Evolutionary conservation across 2,797 vertebrate species (phyloP).

Genomic region (Etheostoma nigrum): DNA sequence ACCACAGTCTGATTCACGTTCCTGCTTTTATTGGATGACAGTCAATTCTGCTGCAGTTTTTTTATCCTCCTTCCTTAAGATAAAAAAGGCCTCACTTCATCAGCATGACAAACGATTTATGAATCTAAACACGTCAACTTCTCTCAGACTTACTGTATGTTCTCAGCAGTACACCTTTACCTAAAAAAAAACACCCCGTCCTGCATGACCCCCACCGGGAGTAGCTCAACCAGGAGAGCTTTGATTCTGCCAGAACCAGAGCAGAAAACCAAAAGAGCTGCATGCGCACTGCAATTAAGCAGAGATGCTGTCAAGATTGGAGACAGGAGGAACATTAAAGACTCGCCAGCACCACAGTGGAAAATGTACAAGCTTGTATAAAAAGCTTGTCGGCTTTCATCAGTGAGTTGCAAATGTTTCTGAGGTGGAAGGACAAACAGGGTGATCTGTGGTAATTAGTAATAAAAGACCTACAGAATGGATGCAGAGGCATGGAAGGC

Average conservation of each 20-base stretch:
- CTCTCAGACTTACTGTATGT: slow-evolving; percentile 31
- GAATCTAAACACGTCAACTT: slow-evolving; percentile 38
- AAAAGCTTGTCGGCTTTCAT: slow-evolving; percentile 59
- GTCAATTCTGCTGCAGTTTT: slow-evolving; percentile 43
- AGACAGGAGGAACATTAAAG: slow-evolving; percentile 64
- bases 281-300: slow-evolving; percentile 60
- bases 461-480: not conserved
- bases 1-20: slow-evolving; percentile 45
- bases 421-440: slow-evolving; percentile 35
- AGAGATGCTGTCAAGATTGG: slow-evolving; percentile 37
- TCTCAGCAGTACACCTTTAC: slow-evolving; percentile 19
- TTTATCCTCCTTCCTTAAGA: not conserved
- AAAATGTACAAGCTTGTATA: slow-evolving; percentile 30
- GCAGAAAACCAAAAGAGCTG: slow-evolving; percentile 46
- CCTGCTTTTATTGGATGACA: slow-evolving; percentile 48
- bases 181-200: slow-evolving; percentile 1
- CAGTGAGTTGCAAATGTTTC: slow-evolving; percentile 20
- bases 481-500: not conserved
- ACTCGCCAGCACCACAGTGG: slow-evolving; percentile 4
- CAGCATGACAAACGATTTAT: slow-evolving; percentile 44
- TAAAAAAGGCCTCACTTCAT: slow-evolving; percentile 44
- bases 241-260: slow-evolving; percentile 43
- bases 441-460: slow-evolving; percentile 38
- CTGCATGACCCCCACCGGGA: not conserved
- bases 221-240: slow-evolving; percentile 40